Evolutionary conservation across 2,888 invertebrate species (phyloP).

Genomic region (Parochlus steinenii): DNA sequence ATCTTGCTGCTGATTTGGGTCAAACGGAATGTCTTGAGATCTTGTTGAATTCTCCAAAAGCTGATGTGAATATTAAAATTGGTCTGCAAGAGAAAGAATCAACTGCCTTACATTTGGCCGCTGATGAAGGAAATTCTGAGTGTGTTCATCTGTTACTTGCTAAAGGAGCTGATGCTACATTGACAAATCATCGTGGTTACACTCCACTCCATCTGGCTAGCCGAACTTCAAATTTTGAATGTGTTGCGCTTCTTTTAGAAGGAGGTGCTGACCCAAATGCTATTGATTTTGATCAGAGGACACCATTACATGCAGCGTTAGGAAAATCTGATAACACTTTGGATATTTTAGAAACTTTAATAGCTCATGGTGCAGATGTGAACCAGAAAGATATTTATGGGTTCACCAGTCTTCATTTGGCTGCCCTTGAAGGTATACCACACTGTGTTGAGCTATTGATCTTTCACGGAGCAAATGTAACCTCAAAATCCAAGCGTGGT

Average conservation of each 20-base stretch:
- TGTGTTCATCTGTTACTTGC: conserved; percentile 27
- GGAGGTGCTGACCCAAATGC: conserved; percentile 26
- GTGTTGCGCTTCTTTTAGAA: conserved; percentile 23
- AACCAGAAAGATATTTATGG: conserved; percentile 28
- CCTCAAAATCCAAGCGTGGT: conserved; percentile 29
- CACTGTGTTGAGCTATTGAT: conserved; percentile 30
- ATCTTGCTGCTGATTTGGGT: conserved; percentile 17
- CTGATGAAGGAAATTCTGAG: conserved; percentile 23
- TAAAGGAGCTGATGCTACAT: conserved; percentile 28
- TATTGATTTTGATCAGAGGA: conserved; percentile 25
- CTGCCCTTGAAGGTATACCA: conserved; percentile 31
- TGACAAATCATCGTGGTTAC: conserved; percentile 28
- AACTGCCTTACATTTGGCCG: conserved; percentile 35
- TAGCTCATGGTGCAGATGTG: conserved; percentile 23
- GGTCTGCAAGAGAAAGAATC: conserved; percentile 9
- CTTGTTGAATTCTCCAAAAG: conserved; percentile 25
- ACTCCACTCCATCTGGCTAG: conserved; percentile 35
- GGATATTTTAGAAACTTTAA: conserved; percentile 22
- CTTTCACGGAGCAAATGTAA: conserved; percentile 31
- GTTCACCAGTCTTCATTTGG: conserved; percentile 31
- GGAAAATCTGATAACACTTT: conserved; percentile 24
- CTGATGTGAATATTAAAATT: conserved; percentile 19
- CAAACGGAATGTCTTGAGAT: conserved; percentile 21
- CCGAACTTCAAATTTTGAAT: conserved; percentile 23
- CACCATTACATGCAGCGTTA: conserved; percentile 30